Evolutionary conservation across 2,113 vertebrate genomes (phyloP), one percentile per base, ranked within the genome.

Genomic region (Ariopsis seemanni): DNA sequence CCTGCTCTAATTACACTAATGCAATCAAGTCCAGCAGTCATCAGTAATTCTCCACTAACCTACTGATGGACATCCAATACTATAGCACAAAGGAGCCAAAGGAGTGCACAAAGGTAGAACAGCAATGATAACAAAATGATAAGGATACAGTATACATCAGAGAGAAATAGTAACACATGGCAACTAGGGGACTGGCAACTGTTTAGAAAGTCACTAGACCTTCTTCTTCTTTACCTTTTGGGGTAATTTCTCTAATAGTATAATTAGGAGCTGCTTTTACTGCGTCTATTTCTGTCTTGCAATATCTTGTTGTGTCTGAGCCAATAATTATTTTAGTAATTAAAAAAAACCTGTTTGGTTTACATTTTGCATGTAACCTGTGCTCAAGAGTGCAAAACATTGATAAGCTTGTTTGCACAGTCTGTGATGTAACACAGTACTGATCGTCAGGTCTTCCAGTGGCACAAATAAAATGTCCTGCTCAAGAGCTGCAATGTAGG

Each of bases 381-480:
- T 84, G 62, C 25, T 7, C 48, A 82, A 25, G 77, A 86, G n/a
- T 25, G 60, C 77, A 88, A 89, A 91, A 86, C 86, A 88, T 25
- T 87, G 90, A 89, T 91, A 91, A 91, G 86, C 63, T 48, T 91
- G 86, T 89, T 91, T 91, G 88, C 87, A 53, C 62, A 86, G 60
- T 72, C 69, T 62, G 77, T 91, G 88, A 89, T 83, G 90, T 89
- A 84, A 88, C 30, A 69, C n/a, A 20, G 42, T 30, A 42, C 57
- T 81, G 86, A 67, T 85, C 69, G 74, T 90, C 60, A 79, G 84
- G 42, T 67, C 84, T 82, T 63, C 67, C 67, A 55, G 62, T 20
- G 50, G 8, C 42, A 86, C 78, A 88, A 86, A 87, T 86, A 91
- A 89, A 81, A 89, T 84, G 88, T 89, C 71, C 86, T 88, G 85